Conservation (phyloP, 2,113 vertebrate species). For the Trogon melanurus region DNA sequence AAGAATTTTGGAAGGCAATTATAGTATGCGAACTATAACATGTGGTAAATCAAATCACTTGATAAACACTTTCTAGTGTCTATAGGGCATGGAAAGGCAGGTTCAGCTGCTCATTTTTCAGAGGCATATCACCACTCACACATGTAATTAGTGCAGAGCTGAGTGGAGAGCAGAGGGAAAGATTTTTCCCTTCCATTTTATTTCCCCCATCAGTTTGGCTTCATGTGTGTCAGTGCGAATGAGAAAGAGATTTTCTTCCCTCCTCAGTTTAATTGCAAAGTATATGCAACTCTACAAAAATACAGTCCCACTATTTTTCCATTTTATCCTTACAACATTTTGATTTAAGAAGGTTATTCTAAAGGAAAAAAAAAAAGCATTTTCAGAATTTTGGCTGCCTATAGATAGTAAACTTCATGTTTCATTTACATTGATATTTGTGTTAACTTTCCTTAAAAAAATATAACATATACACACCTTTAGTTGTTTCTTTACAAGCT, state of each 20-base stretch:
- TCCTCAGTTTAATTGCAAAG: background rate
- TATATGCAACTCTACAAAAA: background rate
- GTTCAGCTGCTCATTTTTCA: background rate
- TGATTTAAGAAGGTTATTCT: background rate
- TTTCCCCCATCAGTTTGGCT: background rate
- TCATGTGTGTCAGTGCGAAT: background rate
- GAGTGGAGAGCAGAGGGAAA: background rate
- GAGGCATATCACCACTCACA: background rate
- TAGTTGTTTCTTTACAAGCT: background rate
- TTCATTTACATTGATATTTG: background rate
- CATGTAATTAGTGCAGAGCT: background rate
- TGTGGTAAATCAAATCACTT: background rate
- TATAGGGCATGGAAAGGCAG: background rate
- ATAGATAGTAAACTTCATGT: background rate
- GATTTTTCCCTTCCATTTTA: background rate
- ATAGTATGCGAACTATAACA: background rate
- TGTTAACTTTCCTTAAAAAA: background rate
- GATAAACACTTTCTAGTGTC: background rate
- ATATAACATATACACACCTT: background rate
- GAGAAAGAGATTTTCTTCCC: background rate
- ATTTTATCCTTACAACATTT: background rate
- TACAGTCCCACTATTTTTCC: background rate
- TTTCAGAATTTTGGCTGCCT: background rate
- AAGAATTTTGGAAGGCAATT: background rate
- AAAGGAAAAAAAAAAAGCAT: background rate